These are phyloP conservation scores for Bubo bubo DNA, from an alignment of 2,113 vertebrate genomes.

Conservation along the genomic window DNA sequence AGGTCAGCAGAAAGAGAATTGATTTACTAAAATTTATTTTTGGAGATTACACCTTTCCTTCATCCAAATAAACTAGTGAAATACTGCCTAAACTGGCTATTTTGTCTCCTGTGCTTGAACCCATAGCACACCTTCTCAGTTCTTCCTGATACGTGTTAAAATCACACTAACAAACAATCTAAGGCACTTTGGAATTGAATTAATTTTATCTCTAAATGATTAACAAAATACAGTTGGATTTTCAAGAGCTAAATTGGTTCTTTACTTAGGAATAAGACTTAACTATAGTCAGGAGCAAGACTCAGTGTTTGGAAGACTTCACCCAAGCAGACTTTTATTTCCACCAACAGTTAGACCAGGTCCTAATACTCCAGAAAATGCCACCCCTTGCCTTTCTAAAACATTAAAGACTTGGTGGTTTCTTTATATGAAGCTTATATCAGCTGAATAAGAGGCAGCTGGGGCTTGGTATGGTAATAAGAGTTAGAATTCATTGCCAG, in stretches of 20 bases:
- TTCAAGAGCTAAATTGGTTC: not conserved
- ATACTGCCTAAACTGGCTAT: not conserved
- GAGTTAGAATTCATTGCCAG: not conserved
- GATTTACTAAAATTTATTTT: not conserved
- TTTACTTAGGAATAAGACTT: not conserved
- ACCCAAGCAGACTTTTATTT: not conserved
- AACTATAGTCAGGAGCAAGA: not conserved
- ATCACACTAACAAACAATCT: not conserved
- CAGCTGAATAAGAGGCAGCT: not conserved
- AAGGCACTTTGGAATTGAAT: not conserved
- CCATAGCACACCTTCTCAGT: not conserved
- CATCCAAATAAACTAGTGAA: not conserved
- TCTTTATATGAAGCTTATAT: not conserved
- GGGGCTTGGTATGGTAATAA: not conserved
- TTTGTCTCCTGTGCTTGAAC: not conserved
- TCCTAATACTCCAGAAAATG: not conserved
- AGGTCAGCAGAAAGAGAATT: not conserved
- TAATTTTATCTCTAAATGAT: not conserved
- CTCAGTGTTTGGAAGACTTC: not conserved
- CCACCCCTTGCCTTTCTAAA: not conserved
- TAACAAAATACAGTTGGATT: not conserved
- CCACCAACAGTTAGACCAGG: not conserved
- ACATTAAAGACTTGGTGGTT: not conserved
- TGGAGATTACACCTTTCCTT: not conserved
- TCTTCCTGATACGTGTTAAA: not conserved